Evolutionary conservation across 2,888 invertebrate genomes (phyloP), one percentile per base, ranked within the genome.

Genomic region (Chelonus formosanus): DNA sequence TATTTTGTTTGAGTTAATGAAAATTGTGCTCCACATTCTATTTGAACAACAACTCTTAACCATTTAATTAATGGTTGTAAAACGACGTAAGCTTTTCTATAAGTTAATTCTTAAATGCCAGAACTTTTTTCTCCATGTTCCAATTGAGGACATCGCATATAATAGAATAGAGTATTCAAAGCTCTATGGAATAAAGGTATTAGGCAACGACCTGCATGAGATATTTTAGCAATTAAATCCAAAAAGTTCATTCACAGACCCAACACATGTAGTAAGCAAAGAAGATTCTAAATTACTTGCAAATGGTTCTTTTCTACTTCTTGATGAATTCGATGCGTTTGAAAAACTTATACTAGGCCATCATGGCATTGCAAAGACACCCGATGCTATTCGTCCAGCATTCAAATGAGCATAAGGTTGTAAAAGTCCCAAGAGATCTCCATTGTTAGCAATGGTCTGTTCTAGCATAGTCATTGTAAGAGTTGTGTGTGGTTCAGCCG

Each of bases 381-480:
- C 96, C 71, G 94, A 92, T 31, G 95, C 95, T 36, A 94, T 90
- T 72, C 96, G 87, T 0, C 95, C 95, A 3, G 95, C 94, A 82
- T 95, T 95, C 7, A 96, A 85, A 84, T 96, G 96, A 54, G 95
- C 94, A 80, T 94, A 96, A 0, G 96, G 95, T 80, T 96, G 96
- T 67, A 96, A 84, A 54, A 96, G 85, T 0, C 96, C 95, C 95
- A 95, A 96, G 63, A 95, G 86, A 77, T 96, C 95, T 0, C 94
- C 92, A 75, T 93, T 95, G 81, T 90, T 90, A 31, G 95, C 94
- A 62, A 96, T 94, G 8, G 93, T 91, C 78, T 92, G 92, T 80
- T 96, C 95, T 68, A 96, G 86, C 71, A 90, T 88, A 0, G 92
- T 90, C 0, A 95, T 93, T 0, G 94, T 93, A 59, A 95, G 85